Evolutionary conservation across 2,113 vertebrate genomes (phyloP), one percentile per base, ranked within the genome.

Genomic region (Albula goreensis): DNA sequence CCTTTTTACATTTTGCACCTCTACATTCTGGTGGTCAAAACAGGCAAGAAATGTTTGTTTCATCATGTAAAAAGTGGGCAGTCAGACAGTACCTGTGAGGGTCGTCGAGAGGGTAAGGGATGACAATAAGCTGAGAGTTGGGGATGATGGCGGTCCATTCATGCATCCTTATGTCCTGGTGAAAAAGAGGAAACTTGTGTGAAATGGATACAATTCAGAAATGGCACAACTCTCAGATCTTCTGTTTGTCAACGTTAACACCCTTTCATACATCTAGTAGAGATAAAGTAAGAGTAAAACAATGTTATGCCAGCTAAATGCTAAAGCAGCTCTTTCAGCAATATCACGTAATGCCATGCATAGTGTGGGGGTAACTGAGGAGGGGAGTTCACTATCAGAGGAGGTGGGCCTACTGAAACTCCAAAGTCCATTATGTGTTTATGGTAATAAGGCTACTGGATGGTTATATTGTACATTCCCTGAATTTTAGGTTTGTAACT

Each of bases 81-180:
- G 15, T 19, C 17, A 7, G n/a, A 52, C 15, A 25, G 6, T 89
- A 99, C 98, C 97, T 99, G 94, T 95, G 95, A 83, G 98, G 98
- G 56, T 96, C 92, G 31, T 96, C 86, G 63, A 97, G 97, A 74
- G 97, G 98, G 91, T 94, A 99, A 0, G 98, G 98, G 89, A 99
- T 99, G 90, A 99, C 98, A n/a, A 99, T 99, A 2, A 99, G 97
- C 93, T 99, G 98, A 51, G 98, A 99, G 92, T 99, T 99, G 77
- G 98, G 98, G 89, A 99, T 99, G 92, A 99, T 99, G 84, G 98
- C 98, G 0, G 97, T 99, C 98, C 98, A 99, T 87, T 99, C 98
- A 89, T 98, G 96, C 85, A 91, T 97, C 89, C 97, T 95, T 83
- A 95, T 19, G 9, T 95, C 92, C 98, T 99, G 91, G 50, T 94